A percentile compares a stretch with the other conserved stretches of the same genome.
Conservation (phyloP, 2,888 invertebrate species). For the Lypha dubia region DNA sequence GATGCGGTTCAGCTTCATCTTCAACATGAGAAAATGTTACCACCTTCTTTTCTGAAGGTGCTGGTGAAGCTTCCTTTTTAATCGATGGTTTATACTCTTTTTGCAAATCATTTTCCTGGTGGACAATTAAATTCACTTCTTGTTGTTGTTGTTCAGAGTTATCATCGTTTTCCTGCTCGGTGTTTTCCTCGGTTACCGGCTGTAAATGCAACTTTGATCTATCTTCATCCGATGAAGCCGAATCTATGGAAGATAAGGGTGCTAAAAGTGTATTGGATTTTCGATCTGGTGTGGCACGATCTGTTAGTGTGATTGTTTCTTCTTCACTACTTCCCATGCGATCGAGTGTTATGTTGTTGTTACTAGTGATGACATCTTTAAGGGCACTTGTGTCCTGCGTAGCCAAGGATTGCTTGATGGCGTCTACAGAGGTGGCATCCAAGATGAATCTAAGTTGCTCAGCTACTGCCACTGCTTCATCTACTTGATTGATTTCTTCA, state of each 20-base stretch:
- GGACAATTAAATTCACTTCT: constrained; percentile 12
- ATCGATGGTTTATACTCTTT: constrained; percentile 79
- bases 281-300: constrained; percentile 58
- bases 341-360: constrained; percentile 79
- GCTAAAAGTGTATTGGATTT: constrained; percentile 76
- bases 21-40: constrained; percentile 84
- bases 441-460: constrained; percentile 76
- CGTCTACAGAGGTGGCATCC: constrained; percentile 78
- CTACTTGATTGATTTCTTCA: constrained; percentile 85
- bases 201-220: constrained; percentile 78
- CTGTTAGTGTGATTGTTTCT: constrained; percentile 76
- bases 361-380: constrained; percentile 84
- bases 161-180: constrained; percentile 75
- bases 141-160: not conserved
- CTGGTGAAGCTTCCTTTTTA: constrained; percentile 83
- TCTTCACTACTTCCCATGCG: constrained; percentile 83
- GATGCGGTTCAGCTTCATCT: constrained; percentile 82
- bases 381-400: constrained; percentile 83
- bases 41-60: constrained; percentile 83
- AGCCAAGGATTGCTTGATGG: constrained; percentile 80
- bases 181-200: constrained; percentile 82
- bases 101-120: constrained; percentile 75
- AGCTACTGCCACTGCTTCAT: constrained; percentile 57
- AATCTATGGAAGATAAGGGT: constrained; percentile 83
- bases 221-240: constrained; percentile 83